Percentiles rank a stretch among this genome's conserved stretches.
Evolutionary conservation across 2,797 vertebrate genomes (phyloP).

Genomic region (Squalus acanthias): DNA sequence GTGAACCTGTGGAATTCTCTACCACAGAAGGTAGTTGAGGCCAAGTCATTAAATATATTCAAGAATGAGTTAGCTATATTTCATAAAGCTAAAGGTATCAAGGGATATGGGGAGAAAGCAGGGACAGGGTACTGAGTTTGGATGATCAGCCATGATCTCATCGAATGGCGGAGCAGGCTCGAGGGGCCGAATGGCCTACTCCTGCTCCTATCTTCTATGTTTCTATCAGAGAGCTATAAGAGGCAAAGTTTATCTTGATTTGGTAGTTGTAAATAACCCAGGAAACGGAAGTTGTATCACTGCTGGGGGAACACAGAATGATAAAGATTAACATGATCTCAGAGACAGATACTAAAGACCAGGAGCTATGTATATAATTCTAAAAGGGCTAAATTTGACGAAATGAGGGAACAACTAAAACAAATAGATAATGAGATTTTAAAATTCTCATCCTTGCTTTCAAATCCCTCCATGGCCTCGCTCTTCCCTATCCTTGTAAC

Average conservation of each 20-base stretch:
- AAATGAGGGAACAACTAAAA: not conserved
- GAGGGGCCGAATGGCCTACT: too few species aligned
- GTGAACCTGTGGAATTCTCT: too few species aligned
- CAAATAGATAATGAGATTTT: not conserved
- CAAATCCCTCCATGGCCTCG: not conserved
- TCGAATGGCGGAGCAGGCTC: too few species aligned
- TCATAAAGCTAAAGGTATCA: too few species aligned
- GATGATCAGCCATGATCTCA: too few species aligned
- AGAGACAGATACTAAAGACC: not conserved
- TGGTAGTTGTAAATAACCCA: not conserved
- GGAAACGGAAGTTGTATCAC: not conserved
- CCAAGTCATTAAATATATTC: too few species aligned
- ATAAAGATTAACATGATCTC: not conserved
- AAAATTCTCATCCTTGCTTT: not conserved
- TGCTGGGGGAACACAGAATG: too few species aligned
- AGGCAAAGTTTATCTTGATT: not conserved
- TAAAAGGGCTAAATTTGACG: not conserved
- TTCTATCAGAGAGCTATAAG: not conserved
- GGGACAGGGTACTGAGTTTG: too few species aligned
- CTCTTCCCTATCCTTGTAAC: not conserved
- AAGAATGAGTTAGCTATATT: too few species aligned
- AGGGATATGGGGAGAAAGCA: too few species aligned
- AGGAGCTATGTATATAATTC: not conserved
- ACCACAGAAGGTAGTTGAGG: too few species aligned
- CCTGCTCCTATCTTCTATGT: too few species aligned